Percentiles rank a stretch among this genome's conserved stretches.
Evolutionary conservation across 2,797 vertebrate genomes (phyloP).

Genomic region (Glossophaga mutica): DNA sequence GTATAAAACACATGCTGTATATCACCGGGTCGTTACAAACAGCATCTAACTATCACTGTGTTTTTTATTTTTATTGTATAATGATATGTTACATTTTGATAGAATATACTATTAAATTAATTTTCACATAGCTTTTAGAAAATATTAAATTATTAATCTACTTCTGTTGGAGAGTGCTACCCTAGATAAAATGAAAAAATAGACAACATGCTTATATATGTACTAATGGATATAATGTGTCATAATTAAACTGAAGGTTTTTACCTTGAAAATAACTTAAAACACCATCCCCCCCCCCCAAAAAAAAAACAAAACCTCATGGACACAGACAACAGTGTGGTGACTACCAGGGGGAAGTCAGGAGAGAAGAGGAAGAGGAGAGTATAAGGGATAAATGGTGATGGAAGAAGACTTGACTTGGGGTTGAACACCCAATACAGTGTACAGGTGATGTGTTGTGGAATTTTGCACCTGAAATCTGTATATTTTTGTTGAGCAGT

Average conservation of each 20-base stretch:
- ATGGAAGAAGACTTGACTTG: background rate
- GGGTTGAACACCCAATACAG: too few species aligned
- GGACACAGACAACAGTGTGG: background rate
- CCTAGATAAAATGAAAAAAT: background rate
- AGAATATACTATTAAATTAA: background rate
- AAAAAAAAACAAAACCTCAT: background rate
- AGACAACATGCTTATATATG: background rate
- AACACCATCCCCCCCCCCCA: background rate
- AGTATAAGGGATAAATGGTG: background rate
- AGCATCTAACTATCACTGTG: background rate
- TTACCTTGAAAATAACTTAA: background rate
- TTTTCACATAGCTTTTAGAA: background rate
- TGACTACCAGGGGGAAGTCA: too few species aligned
- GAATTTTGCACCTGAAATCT: too few species aligned
- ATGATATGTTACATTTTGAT: background rate
- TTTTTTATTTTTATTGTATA: background rate
- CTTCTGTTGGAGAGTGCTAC: background rate
- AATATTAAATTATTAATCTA: background rate
- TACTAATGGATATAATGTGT: background rate
- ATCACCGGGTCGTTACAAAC: background rate
- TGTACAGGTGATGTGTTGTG: too few species aligned
- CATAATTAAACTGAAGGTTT: background rate
- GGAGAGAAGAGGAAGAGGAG: background rate
- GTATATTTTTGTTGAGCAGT: too few species aligned
- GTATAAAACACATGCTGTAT: background rate